Conservation (phyloP, 2,113 vertebrate genomes). For the Oryzias javanicus region DNA sequence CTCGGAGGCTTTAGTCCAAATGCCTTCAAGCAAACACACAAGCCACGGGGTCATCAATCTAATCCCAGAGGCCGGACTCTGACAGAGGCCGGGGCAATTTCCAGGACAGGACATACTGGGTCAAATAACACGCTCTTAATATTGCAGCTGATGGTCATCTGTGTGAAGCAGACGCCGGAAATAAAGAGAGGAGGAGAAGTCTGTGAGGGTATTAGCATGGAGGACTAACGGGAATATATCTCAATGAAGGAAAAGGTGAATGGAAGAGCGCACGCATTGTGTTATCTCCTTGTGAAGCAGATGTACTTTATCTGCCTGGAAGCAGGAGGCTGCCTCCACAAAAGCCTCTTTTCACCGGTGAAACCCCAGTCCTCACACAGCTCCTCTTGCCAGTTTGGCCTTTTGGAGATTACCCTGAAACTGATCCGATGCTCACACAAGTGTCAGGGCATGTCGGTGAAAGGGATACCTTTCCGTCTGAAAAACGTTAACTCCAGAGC, state of each 20-base stretch:
- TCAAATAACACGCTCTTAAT: slow-evolving; percentile 27
- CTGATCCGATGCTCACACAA: slow-evolving; percentile 17
- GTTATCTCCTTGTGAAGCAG: slow-evolving; percentile 54
- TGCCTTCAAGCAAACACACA: slow-evolving; percentile 8
- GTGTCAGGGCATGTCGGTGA: background rate
- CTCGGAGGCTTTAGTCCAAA: slow-evolving; percentile 19
- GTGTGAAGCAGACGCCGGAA: slow-evolving; percentile 30
- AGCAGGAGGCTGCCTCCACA: slow-evolving; percentile 52
- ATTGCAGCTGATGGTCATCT: slow-evolving; percentile 7
- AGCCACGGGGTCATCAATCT: slow-evolving; percentile 15
- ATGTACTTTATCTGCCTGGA: slow-evolving; percentile 65
- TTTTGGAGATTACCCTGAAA: slow-evolving; percentile 56
- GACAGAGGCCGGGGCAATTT: slow-evolving; percentile 46
- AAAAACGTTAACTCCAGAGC: slow-evolving; percentile 6
- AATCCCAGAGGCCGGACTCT: slow-evolving; percentile 38
- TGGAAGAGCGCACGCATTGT: slow-evolving; percentile 14
- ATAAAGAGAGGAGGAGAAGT: slow-evolving; percentile 7
- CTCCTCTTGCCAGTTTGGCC: slow-evolving; percentile 55
- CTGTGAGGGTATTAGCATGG: slow-evolving; percentile 19
- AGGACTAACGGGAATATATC: slow-evolving; percentile 59
- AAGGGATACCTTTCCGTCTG: slow-evolving; percentile 1
- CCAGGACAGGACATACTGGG: slow-evolving; percentile 32
- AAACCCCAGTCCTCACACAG: slow-evolving; percentile 55
- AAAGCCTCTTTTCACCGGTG: slow-evolving; percentile 65
- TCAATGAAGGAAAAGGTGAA: slow-evolving; percentile 46